Conservation (phyloP, 2,888 invertebrate genomes). For the Apocheima hispidaria region DNA sequence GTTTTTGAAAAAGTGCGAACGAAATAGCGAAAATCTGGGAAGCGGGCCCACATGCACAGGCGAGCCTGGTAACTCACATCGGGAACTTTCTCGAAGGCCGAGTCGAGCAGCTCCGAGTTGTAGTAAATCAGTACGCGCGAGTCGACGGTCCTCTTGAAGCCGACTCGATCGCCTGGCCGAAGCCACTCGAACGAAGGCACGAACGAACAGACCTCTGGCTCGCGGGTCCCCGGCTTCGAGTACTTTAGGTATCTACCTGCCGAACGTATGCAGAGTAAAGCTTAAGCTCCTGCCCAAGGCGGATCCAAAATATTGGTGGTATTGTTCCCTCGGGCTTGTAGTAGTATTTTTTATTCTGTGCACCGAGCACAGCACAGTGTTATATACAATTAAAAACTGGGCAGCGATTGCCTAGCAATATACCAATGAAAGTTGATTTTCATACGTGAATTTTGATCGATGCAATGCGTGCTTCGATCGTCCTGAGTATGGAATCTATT, state of each 20-base stretch:
- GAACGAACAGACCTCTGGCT: conserved; percentile 61
- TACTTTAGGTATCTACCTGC: conserved; percentile 73
- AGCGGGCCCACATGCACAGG: background rate
- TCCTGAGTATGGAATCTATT: too few species aligned
- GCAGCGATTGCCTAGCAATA: too few species aligned
- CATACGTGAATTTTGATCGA: too few species aligned
- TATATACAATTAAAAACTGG: too few species aligned
- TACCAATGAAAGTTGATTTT: too few species aligned
- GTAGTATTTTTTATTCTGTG: too few species aligned
- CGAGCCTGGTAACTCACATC: conserved; percentile 87
- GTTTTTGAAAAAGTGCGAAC: background rate
- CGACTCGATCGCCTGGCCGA: conserved; percentile 91
- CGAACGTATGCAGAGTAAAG: conserved; percentile 32
- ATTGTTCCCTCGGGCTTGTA: too few species aligned
- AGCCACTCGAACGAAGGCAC: conserved; percentile 91
- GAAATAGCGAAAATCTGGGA: too few species aligned
- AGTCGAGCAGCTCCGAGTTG: conserved; percentile 93
- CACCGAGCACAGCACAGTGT: too few species aligned
- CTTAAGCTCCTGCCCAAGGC: background rate
- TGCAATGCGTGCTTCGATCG: too few species aligned
- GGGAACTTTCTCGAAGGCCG: conserved; percentile 91
- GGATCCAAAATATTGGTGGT: background rate
- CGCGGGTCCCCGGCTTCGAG: conserved; percentile 55
- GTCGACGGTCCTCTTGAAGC: conserved; percentile 90
- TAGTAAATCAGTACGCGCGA: conserved; percentile 90